phyloP scores from a whole-genome alignment of 2,113 vertebrate species.

The Apus apus region DNA sequence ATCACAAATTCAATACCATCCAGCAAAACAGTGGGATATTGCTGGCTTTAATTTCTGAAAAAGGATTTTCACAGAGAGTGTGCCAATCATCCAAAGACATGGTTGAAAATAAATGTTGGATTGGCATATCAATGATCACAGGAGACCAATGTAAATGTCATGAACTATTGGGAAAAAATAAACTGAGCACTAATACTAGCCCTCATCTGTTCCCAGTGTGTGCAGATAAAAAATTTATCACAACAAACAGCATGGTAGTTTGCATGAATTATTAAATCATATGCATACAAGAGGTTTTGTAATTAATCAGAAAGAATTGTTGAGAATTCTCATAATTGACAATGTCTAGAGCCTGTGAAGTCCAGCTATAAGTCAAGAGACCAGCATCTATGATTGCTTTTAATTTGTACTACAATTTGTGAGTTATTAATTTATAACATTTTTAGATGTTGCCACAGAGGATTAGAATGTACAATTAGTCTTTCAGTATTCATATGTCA shows the following conservation, averaged over 20 bases:
- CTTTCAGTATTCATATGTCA: conserved; percentile 18
- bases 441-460: conserved; percentile 28
- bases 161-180: conserved; percentile 70
- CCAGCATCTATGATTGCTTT: conserved; percentile 36
- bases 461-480: conserved; percentile 1
- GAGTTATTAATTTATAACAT: conserved; percentile 52
- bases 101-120: conserved; percentile 47
- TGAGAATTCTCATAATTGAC: conserved; percentile 59
- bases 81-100: conserved; percentile 58
- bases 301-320: conserved; percentile 68
- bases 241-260: conserved; percentile 65
- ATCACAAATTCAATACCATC: conserved; percentile 31
- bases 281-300: conserved; percentile 51
- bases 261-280: conserved; percentile 76
- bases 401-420: conserved; percentile 53
- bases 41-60: conserved; percentile 37
- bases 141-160: conserved; percentile 70
- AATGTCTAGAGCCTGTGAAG: conserved; percentile 55
- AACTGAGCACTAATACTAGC: conserved; percentile 45
- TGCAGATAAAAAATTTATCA: conserved; percentile 75
- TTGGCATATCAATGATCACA: conserved; percentile 70
- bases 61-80: conserved; percentile 52
- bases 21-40: conserved; percentile 21
- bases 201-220: conserved; percentile 56
- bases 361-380: conserved; percentile 55